Base-by-base conservation (phyloP, 2,797 vertebrate species). In the Typhlichthys eigenmanni region DNA sequence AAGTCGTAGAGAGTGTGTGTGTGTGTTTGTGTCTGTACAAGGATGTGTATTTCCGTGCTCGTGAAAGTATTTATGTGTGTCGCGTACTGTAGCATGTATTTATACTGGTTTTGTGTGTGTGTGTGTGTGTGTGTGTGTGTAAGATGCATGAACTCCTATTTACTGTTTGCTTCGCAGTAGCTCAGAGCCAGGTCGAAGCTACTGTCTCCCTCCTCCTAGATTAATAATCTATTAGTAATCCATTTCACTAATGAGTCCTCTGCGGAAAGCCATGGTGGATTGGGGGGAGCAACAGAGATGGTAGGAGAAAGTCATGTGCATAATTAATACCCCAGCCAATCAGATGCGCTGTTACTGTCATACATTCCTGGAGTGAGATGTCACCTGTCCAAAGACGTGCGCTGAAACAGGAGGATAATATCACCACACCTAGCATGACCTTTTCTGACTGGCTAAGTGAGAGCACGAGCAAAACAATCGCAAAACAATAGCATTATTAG, bases 311-410 rank as follows among this genome's bases (percentile, higher is more conserved):
- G 85, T 94, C 92, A 91, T 93, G 92, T 94, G 93, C 91, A 94
- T 95, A 95, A 94, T 91, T 93, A 92, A 94, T 93, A 91, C 94
- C 93, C 93, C 83, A 91, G 87, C 90, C 90, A 90, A 90, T 93
- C 88, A 86, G 86, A 88, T 92, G 91, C 81, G 78, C 87, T 88
- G 88, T 91, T 91, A 90, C 66, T 66, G 79, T 69, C 60, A 55
- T 0, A 63, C 78, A 85, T 65, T 66, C 47, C 68, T 45, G 51
- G 72, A 63, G 68, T 64, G 72, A 78, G 75, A 84, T 79, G 69
- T 87, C 80, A 78, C 64, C 75, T 71, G 68, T 66, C 72, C 65
- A 61, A 49, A 66, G 60, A 83, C 73, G 86, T 84, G 34, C 34
- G 34, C 34, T 38, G 34, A 9, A 38, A 17, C 49, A 2, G 4